phyloP scores from a whole-genome alignment of 2,888 invertebrate species.

The Bimastos eiseni region DNA sequence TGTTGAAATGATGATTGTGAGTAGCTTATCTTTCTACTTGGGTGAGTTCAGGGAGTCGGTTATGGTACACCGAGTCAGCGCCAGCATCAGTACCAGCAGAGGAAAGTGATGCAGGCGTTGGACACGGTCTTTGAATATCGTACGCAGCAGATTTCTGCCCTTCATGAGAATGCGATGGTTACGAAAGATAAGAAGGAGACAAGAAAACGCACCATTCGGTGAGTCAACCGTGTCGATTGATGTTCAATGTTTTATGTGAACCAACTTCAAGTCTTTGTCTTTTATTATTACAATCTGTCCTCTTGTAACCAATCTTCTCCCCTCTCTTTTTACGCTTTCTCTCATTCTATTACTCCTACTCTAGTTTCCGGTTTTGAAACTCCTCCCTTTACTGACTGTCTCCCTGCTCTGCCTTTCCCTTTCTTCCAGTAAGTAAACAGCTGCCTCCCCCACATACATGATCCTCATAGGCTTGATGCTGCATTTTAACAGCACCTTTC shows the following conservation, averaged over 20 bases:
- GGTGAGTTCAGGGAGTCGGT: constrained; percentile 69
- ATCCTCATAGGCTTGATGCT: too few species aligned
- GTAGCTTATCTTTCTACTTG: background rate
- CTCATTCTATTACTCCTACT: too few species aligned
- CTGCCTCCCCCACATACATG: too few species aligned
- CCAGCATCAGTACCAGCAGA: constrained; percentile 76
- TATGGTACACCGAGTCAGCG: constrained; percentile 78
- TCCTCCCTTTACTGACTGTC: too few species aligned
- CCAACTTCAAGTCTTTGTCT: too few species aligned
- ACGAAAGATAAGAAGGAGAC: constrained; percentile 70
- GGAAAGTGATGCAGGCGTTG: constrained; percentile 73
- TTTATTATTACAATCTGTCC: too few species aligned
- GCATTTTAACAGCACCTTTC: too few species aligned
- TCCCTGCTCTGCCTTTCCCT: too few species aligned
- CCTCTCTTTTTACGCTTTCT: too few species aligned
- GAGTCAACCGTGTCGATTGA: constrained; percentile 41
- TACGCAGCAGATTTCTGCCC: constrained; percentile 61
- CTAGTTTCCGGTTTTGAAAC: too few species aligned
- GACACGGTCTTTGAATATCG: constrained; percentile 70
- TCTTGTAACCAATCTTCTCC: too few species aligned
- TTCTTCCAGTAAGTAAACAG: too few species aligned
- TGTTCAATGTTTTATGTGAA: background rate
- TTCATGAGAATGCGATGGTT: constrained; percentile 69
- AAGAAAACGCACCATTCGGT: constrained; percentile 76
- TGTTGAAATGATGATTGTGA: background rate